Evolutionary conservation across 2,797 vertebrate species (phyloP).

Genomic region (Takifugu rubripes): DNA sequence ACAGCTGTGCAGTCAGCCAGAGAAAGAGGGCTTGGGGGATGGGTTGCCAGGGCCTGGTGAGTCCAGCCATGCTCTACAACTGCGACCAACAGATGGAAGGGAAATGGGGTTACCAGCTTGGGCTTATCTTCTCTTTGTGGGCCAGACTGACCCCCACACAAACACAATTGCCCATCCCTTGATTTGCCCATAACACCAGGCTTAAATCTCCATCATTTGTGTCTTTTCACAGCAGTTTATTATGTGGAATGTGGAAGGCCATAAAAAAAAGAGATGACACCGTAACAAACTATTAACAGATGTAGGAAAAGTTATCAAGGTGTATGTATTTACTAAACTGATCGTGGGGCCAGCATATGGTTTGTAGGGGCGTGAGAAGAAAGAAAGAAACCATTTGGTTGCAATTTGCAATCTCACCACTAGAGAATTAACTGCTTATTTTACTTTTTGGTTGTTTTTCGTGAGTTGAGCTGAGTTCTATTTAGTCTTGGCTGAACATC

Average conservation of each 20-base stretch:
- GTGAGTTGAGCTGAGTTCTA: no score
- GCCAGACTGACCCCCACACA: conserved; percentile 59
- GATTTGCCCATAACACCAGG: conserved; percentile 58
- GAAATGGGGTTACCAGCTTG: conserved; percentile 72
- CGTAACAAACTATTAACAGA: not conserved
- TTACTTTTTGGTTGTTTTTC: no score
- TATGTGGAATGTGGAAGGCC: not conserved
- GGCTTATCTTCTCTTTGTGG: conserved; percentile 69
- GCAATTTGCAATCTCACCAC: no score
- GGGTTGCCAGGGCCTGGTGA: conserved; percentile 71
- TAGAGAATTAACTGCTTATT: no score
- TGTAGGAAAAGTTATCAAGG: no score
- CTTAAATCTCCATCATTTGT: conserved; percentile 64
- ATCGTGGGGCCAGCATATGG: no score
- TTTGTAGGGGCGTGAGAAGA: no score
- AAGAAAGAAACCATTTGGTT: no score
- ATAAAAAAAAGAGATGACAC: not conserved
- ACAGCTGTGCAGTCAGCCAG: conserved; percentile 78
- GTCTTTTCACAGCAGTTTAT: conserved; percentile 14
- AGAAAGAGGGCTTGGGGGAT: conserved; percentile 60
- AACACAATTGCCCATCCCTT: conserved; percentile 22
- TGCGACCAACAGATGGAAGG: conserved; percentile 76
- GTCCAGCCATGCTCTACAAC: conserved; percentile 65
- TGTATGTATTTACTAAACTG: no score
- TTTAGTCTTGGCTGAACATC: no score